Evolutionary conservation across 2,797 vertebrate species (phyloP), one percentile per base, ranked within the genome.

Genomic region (Ammospiza maritima): DNA sequence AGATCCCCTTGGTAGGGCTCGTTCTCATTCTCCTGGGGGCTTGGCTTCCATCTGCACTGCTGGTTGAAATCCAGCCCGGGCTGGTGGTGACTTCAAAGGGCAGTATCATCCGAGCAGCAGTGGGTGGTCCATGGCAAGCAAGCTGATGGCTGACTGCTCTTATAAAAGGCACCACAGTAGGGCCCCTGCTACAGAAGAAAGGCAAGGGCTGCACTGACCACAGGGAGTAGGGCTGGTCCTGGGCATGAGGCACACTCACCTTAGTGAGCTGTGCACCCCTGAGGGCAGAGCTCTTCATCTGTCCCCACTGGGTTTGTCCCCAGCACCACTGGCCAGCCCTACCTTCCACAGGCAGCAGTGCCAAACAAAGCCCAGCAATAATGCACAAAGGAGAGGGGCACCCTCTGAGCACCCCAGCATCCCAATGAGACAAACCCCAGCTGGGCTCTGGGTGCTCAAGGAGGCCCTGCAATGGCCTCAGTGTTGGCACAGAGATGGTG

Each of bases 71-170:
- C 92, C 89, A 96, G 92, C 91, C 70, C 6, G 14, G 83, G 78
- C 85, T 96, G 89, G 94, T 96, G 93, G 82, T 1, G 16, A 94
- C 91, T 96, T 95, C 91, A 96, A 96, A 97, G 71, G 90, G 20
- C 89, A 90, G 64, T 91, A 94, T 93, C 96, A 88, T 90, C 87
- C 73, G 71, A 95, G 90, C 75, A 94, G 81, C 87, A 71, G 85
- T 93, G 96, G 95, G 96, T 95, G 95, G 95, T 91, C 95, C 86
- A 61, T 0, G 10, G 65, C 91, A 71, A 78, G 78, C 3, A 1
- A 81, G 88, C 32, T 2, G 13, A 76, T 76, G 95, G 91, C 67
- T 85, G 82, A 38, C 90, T 82, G 71, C 36, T 80, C 91, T 76
- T 95, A 91, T 90, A 95, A 62, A 94, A 96, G 84, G 77, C 88